These are phyloP conservation scores for Dinothrombium tinctorium DNA, from an alignment of 1,140 invertebrate genomes.

Conservation along the genomic window DNA sequence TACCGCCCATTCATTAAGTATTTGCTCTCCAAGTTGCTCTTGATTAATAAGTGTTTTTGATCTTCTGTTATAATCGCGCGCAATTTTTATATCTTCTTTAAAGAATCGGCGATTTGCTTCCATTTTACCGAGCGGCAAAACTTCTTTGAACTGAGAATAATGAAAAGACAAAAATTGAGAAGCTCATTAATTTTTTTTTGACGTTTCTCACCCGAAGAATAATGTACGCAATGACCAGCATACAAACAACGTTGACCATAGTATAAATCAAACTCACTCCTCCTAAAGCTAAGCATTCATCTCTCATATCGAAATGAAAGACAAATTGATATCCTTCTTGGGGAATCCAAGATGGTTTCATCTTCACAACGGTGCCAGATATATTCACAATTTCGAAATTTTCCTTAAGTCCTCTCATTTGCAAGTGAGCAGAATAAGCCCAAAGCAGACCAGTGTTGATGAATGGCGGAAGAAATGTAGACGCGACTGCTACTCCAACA, in stretches of 20 bases:
- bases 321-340: constrained; percentile 23
- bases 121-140: constrained; percentile 30
- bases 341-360: constrained; percentile 8
- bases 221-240: constrained; percentile 51
- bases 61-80: constrained; percentile 31
- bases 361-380: background rate
- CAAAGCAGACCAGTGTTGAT: constrained; percentile 36
- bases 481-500: constrained; percentile 67
- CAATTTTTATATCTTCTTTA: constrained; percentile 45
- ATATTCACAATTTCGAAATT: background rate
- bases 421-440: constrained; percentile 11
- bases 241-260: constrained; percentile 55
- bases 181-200: background rate
- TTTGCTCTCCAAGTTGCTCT: constrained; percentile 13
- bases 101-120: constrained; percentile 48
- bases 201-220: constrained; percentile 29
- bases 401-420: constrained; percentile 3
- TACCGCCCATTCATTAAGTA: constrained; percentile 16
- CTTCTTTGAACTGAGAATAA: constrained; percentile 46
- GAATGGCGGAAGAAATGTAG: constrained; percentile 54
- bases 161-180: background rate
- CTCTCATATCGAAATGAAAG: constrained; percentile 41
- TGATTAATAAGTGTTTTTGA: constrained; percentile 16
- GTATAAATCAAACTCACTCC: constrained; percentile 50
- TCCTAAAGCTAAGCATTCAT: constrained; percentile 48